Conservation (phyloP, 2,797 vertebrate species). For the Philypnodon macrostomus region DNA sequence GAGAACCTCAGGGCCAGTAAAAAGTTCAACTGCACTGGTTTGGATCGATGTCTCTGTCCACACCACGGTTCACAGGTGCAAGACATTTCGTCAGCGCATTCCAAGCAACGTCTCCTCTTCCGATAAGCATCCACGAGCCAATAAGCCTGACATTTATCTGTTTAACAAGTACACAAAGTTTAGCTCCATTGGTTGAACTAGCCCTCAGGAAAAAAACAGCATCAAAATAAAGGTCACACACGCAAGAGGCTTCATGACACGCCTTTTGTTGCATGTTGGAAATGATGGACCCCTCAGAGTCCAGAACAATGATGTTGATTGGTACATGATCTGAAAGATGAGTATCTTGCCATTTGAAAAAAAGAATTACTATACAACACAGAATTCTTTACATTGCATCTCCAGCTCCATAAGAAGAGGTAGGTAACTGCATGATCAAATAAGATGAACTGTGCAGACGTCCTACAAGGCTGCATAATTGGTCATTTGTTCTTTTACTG, state of each 20-base stretch:
- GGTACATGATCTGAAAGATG: not conserved
- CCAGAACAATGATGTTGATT: not conserved
- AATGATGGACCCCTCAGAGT: not conserved
- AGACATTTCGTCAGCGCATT: slow-evolving; percentile 28
- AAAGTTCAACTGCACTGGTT: slow-evolving; percentile 12
- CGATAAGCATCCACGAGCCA: slow-evolving; percentile 13
- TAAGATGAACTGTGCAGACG: too few relatives aligned
- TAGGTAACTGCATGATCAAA: too few relatives aligned
- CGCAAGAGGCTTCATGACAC: not conserved
- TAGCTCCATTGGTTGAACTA: not conserved
- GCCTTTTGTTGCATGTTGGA: not conserved
- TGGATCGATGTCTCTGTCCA: slow-evolving; percentile 26
- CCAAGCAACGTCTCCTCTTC: slow-evolving; percentile 42
- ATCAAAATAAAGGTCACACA: slow-evolving; percentile 6
- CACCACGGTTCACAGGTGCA: slow-evolving; percentile 34
- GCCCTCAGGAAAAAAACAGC: not conserved
- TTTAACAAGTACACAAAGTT: slow-evolving; percentile 10
- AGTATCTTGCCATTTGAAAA: too few relatives aligned
- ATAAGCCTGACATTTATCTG: slow-evolving; percentile 23
- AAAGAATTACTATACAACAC: too few relatives aligned
- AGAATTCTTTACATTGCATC: too few relatives aligned
- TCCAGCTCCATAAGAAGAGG: too few relatives aligned
- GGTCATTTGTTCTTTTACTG: too few relatives aligned
- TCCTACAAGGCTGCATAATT: too few relatives aligned
- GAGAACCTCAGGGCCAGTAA: slow-evolving; percentile 3